Base-by-base conservation (phyloP, 2,797 vertebrate genomes). In the Malacoctenus gilli region DNA sequence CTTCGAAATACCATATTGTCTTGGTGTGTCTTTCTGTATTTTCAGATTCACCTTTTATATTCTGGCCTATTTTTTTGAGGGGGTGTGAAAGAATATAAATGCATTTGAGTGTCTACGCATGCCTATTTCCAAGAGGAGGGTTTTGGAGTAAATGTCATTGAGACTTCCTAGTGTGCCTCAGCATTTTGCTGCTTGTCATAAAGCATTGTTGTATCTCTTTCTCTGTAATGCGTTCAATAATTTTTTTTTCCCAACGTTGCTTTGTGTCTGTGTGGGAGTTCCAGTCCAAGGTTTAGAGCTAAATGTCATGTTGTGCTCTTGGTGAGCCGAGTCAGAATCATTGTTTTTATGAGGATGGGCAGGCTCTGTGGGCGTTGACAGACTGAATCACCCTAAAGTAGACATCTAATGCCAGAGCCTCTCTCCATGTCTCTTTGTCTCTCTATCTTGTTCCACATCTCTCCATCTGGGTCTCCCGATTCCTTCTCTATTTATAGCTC, bases 271-370 rank as follows among this genome's bases (percentile, higher is more conserved):
- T 1, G 76, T 77, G 47, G 80, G 79, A 52, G 68, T 78, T 70
- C n/a, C 21, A 72, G 51, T 55, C 18, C 39, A 74, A 47, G 40
- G 69, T 77, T 72, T 62, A 51, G 39, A 74, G 60, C 69, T 71
- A 80, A 86, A 85, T 85, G 79, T 77, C 82, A 85, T 51, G 49
- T 65, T 82, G 71, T 61, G 51, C 75, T 79, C 59, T 67, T 32
- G 52, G 53, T 74, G 64, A 71, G 53, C 43, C n/a, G 31, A 82
- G 69, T 78, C 71, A 72, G 55, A 77, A 61, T 83, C 60, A 67
- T 78, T 85, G 85, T 80, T 80, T 82, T 83, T 57, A 65, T 78
- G 64, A 68, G 71, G 72, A 82, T 36, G 74, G 74, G 63, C 74
- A 59, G 36, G 51, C 58, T 77, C 57, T 38, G 82, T 86, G 78